phyloP scores from a whole-genome alignment of 53 echinoderm and acorn worm species.

The Patiria pectinifera region DNA sequence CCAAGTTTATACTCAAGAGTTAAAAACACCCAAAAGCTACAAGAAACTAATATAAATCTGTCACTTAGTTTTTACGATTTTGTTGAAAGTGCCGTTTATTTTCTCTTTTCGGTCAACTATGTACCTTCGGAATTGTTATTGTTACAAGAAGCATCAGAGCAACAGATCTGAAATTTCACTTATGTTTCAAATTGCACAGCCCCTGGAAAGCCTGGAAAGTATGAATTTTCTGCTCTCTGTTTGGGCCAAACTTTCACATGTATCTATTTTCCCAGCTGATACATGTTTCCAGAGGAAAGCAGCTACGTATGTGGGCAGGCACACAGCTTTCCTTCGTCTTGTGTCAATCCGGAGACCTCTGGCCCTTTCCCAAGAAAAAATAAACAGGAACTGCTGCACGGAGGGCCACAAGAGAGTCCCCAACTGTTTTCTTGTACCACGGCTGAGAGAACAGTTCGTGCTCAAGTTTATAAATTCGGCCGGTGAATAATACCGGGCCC shows the following conservation, averaged over 20 bases:
- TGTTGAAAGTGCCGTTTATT: conserved; percentile 1
- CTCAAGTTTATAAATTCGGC: neutral
- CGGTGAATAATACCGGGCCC: conserved; percentile 2
- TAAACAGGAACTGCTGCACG: conserved; percentile 20
- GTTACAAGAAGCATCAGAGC: neutral
- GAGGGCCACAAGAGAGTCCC: neutral
- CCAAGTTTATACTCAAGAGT: neutral
- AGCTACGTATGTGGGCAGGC: neutral
- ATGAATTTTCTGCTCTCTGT: neutral
- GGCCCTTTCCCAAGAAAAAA: conserved; percentile 38
- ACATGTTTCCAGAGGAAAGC: neutral
- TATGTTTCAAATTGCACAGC: neutral
- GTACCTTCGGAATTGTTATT: neutral
- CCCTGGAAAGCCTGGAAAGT: neutral
- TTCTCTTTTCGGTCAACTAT: neutral
- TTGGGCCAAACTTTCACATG: neutral
- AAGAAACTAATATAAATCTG: neutral
- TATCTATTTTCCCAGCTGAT: neutral
- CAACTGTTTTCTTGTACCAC: neutral
- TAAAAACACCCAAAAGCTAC: neutral
- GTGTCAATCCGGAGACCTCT: conserved; percentile 26
- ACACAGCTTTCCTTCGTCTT: conserved; percentile 5
- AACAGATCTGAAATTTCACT: neutral
- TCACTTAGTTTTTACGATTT: neutral
- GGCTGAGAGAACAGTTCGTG: neutral